A percentile compares a stretch with the other conserved stretches of the same genome.
These are phyloP conservation scores for Vicugna pacos DNA, from an alignment of 2,113 vertebrate species.

Conservation along the genomic window DNA sequence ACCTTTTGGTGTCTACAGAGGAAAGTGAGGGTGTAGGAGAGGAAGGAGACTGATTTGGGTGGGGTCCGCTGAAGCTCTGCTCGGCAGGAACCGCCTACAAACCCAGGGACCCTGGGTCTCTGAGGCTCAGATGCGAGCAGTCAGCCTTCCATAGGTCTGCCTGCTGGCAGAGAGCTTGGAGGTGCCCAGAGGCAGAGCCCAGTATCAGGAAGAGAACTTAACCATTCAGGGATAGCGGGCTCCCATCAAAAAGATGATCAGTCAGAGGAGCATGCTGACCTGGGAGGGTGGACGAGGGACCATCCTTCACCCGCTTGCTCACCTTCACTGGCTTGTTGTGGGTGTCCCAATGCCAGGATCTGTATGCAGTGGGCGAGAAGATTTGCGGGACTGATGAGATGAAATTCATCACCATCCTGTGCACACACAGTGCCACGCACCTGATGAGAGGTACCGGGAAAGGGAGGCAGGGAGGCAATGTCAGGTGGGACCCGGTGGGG, in stretches of 20 bases:
- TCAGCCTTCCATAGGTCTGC: neutral
- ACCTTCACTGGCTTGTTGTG: neutral
- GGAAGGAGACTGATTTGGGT: neutral
- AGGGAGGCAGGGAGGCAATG: no score
- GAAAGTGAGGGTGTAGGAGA: neutral
- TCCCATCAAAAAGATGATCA: fast-evolving
- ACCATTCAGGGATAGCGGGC: neutral
- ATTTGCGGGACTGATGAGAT: constrained; percentile 85
- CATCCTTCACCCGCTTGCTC: neutral
- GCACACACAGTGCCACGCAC: constrained; percentile 85
- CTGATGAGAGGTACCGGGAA: constrained; percentile 84
- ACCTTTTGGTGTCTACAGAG: neutral
- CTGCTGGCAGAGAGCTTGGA: no score
- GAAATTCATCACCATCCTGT: constrained; percentile 88
- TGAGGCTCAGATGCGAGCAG: fast-evolving
- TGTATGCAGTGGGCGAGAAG: constrained; percentile 86
- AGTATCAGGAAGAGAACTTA: neutral
- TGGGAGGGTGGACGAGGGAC: neutral
- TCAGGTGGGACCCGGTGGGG: neutral
- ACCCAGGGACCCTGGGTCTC: neutral
- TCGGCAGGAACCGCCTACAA: neutral
- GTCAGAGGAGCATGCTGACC: neutral
- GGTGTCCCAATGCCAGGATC: constrained; percentile 73
- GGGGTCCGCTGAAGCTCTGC: neutral
- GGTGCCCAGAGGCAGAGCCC: neutral